Conservation (phyloP, 1,140 invertebrate species). For the Drosophila jambulina region DNA sequence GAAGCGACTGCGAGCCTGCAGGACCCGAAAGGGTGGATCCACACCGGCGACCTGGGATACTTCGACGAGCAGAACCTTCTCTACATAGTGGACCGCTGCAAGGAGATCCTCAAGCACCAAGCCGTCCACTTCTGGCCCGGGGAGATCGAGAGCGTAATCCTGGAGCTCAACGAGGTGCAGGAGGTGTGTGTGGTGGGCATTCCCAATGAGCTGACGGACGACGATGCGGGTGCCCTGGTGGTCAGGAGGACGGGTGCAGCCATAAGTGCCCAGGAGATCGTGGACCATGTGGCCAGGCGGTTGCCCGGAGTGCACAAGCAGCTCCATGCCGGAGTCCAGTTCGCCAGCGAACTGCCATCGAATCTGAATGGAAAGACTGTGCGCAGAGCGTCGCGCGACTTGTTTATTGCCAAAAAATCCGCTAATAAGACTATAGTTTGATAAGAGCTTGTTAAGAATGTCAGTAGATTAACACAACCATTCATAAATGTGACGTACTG, state of each 20-base stretch:
- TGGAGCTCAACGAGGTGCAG: background rate
- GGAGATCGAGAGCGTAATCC: conserved; percentile 5
- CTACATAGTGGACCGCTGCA: conserved; percentile 5
- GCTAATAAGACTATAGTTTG: background rate
- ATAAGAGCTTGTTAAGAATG: background rate
- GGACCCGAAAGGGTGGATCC: background rate
- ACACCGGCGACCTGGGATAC: conserved; percentile 9
- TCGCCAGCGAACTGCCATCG: background rate
- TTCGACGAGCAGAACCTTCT: background rate
- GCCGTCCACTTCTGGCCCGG: conserved; percentile 8
- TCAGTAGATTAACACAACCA: background rate
- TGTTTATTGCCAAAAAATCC: background rate
- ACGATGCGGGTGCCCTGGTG: background rate
- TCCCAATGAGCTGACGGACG: background rate
- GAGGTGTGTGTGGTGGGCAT: conserved; percentile 9
- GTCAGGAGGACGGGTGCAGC: background rate
- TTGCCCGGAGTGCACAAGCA: conserved; percentile 8
- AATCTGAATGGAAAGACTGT: conserved; percentile 6
- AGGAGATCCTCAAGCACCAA: conserved; percentile 6
- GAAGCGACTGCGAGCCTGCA: background rate
- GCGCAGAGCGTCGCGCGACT: background rate
- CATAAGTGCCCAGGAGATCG: background rate
- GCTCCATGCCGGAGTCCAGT: conserved; percentile 13
- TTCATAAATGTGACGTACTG: no score
- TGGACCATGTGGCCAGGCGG: background rate